Base-by-base conservation (phyloP, 1,140 invertebrate genomes). In the Grapholita molesta region DNA sequence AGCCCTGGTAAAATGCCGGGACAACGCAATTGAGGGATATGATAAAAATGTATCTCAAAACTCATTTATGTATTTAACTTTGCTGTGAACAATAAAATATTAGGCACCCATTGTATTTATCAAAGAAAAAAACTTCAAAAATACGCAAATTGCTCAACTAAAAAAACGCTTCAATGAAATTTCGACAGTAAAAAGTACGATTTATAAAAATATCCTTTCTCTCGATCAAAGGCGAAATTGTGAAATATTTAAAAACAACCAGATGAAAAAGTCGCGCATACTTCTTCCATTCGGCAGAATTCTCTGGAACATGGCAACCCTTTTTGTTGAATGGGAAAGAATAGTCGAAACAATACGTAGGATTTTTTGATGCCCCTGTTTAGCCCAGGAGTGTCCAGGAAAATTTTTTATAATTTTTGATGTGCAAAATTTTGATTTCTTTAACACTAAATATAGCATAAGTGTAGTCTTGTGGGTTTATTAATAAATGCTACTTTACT, bases 191-290 rank as follows among this genome's bases (percentile, higher is more conserved):
- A 32, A 61, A 61, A 61, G 25, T 28, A 4, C 6, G 25, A 61
- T 61, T 61, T 9, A 48, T 21, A 61, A 28, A 61, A 61, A 61
- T 61, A 32, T 61, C 55, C 28, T 61, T 61, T 28, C 24, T 8
- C 55, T 61, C 55, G 65, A 67, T 38, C 24, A 38, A 52, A 52
- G 65, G 35, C 42, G 35, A 32, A 78, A 82, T 79, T 80, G 79
- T 77, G 71, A 81, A 83, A 79, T 71, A 76, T 78, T 82, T 76
- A 65, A 72, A 84, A 77, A 82, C 72, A 80, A 73, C 72, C 68
- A 72, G 68, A 72, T 70, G 65, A 75, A 70, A 76, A 79, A 66
- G 68, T 73, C 74, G 67, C 65, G 73, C 75, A 83, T 84, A 82
- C 80, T 78, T 75, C 25, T 70, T 70, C 57, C 72, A 73, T 79